Conservation (phyloP, 2,797 vertebrate genomes). For the Pteropus rufus region DNA sequence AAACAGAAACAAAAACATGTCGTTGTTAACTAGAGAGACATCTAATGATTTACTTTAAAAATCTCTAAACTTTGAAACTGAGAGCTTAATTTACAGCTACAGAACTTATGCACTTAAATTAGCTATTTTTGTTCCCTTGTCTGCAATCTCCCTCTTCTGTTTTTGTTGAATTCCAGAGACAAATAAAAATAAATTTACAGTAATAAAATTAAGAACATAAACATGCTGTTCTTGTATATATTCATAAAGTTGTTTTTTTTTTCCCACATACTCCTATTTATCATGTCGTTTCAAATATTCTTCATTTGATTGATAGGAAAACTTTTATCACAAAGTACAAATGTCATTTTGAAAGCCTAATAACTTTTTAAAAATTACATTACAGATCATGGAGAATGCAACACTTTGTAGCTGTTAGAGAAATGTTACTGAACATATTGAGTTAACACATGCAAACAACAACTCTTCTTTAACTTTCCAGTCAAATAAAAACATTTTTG, state of each 20-base stretch:
- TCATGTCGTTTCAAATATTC: slow-evolving; percentile 31
- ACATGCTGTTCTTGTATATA: slow-evolving; percentile 54
- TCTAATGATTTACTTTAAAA: slow-evolving; percentile 43
- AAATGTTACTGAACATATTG: neutral
- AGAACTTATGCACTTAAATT: slow-evolving; percentile 57
- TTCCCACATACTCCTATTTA: neutral
- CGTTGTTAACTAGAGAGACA: neutral
- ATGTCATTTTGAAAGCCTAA: neutral
- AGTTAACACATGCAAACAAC: slow-evolving; percentile 23
- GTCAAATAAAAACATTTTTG: slow-evolving; percentile 51
- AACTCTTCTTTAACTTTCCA: slow-evolving; percentile 44
- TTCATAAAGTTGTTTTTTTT: neutral
- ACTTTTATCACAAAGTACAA: slow-evolving; percentile 23
- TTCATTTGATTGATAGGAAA: slow-evolving; percentile 30
- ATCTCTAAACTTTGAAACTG: slow-evolving; percentile 56
- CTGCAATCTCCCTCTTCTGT: slow-evolving; percentile 50
- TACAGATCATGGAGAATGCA: neutral
- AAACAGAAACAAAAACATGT: neutral
- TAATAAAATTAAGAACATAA: slow-evolving; percentile 81
- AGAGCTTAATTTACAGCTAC: slow-evolving; percentile 54
- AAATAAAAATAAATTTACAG: slow-evolving; percentile 79
- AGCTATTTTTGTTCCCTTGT: slow-evolving; percentile 68
- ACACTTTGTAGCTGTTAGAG: neutral
- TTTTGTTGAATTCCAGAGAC: slow-evolving; percentile 66
- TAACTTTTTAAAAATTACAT: neutral